Percentiles rank a stretch among this genome's conserved stretches.
phyloP scores from a whole-genome alignment of 2,797 vertebrate genomes.

The Hemibagrus guttatus region DNA sequence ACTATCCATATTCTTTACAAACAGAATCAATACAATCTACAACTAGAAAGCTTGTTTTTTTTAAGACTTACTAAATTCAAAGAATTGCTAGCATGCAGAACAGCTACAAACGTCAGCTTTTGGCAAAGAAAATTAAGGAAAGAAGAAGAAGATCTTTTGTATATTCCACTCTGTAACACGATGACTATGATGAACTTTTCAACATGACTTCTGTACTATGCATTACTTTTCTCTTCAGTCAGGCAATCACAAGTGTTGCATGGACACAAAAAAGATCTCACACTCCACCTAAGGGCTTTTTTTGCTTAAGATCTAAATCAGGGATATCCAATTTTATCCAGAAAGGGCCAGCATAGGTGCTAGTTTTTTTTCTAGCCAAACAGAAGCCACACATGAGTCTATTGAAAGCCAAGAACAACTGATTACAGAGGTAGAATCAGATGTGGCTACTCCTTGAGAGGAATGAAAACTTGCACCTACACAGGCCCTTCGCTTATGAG shows the following conservation, averaged over 20 bases:
- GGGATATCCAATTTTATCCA: no score
- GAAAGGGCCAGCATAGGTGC: no score
- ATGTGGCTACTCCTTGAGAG: no score
- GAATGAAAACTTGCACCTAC: no score
- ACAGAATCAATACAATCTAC: background rate
- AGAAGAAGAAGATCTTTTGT: background rate
- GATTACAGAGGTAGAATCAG: no score
- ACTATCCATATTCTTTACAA: background rate
- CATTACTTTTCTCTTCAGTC: background rate
- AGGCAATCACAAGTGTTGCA: background rate
- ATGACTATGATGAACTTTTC: background rate
- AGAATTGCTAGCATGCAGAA: background rate
- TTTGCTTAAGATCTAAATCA: background rate
- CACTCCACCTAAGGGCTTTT: background rate
- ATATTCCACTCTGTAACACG: background rate
- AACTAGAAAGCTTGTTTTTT: background rate
- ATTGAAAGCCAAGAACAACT: no score
- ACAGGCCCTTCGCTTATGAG: no score
- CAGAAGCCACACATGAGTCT: no score
- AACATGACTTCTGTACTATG: background rate
- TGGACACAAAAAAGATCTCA: background rate
- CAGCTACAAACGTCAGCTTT: background rate
- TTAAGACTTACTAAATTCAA: background rate
- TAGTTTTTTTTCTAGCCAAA: no score
- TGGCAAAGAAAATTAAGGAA: background rate